These are phyloP conservation scores for Ploceus nigricollis DNA, from an alignment of 2,113 vertebrate species.

Conservation along the genomic window DNA sequence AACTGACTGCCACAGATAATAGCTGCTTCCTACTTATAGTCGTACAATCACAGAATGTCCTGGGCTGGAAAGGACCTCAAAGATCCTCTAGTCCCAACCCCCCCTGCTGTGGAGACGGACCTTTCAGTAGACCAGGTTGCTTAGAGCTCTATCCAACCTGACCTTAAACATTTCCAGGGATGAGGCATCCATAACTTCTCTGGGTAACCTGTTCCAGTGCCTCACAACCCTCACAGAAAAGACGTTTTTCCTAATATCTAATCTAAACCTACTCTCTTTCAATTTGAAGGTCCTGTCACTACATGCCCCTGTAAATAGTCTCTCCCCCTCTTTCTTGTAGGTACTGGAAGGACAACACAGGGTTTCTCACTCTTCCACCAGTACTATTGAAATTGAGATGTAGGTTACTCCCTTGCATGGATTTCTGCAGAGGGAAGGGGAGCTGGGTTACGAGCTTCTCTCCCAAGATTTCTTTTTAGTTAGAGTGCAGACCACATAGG, in stretches of 20 bases:
- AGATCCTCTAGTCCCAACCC: neutral
- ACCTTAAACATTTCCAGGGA: neutral
- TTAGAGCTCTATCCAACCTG: neutral
- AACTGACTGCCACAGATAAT: neutral
- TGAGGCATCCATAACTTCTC: neutral
- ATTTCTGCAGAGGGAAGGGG: neutral
- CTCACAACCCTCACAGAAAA: neutral
- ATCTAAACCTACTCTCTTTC: neutral
- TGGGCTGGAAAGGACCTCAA: neutral
- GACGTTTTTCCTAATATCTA: neutral
- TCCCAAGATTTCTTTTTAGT: neutral
- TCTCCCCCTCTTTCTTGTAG: neutral
- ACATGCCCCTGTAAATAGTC: neutral
- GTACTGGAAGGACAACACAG: neutral
- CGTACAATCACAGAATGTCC: neutral
- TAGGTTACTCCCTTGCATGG: neutral
- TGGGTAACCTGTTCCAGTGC: neutral
- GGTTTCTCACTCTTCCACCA: neutral
- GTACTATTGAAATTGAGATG: neutral
- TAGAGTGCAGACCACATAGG: neutral
- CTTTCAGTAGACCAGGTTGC: neutral
- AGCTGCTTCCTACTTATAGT: neutral
- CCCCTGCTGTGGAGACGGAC: neutral
- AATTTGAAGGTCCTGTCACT: neutral
- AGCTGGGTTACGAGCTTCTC: neutral